Evolutionary conservation across 1,140 invertebrate genomes (phyloP).

Genomic region (Hermetia illucens): DNA sequence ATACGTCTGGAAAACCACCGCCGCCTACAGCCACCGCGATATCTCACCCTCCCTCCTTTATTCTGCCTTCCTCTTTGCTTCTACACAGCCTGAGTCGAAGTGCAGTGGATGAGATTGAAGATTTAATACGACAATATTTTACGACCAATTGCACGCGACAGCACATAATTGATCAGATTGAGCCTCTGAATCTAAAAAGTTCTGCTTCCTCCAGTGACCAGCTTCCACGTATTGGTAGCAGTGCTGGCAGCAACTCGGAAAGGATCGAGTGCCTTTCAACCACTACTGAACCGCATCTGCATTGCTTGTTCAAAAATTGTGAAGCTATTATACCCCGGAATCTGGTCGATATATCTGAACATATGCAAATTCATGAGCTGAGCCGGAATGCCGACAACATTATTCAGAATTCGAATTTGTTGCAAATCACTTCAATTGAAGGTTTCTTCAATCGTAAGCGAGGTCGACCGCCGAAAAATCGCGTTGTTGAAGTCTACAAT

Average conservation of each 20-base stretch:
- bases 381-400: constrained; percentile 4
- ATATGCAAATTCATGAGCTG: constrained; percentile 6
- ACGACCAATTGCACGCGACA: constrained; percentile 2
- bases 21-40: neutral
- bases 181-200: constrained; percentile 6
- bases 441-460: constrained; percentile 67
- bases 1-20: neutral
- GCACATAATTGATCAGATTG: neutral
- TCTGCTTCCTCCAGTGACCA: no score
- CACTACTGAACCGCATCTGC: constrained; percentile 4
- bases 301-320: constrained; percentile 6
- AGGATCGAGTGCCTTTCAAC: constrained; percentile 2
- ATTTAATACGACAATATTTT: constrained; percentile 5
- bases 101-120: constrained; percentile 2
- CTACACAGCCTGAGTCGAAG: neutral
- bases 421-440: constrained; percentile 28
- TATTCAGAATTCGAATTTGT: constrained; percentile 3
- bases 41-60: constrained; percentile 2
- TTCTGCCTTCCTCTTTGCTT: constrained; percentile 1
- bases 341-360: constrained; percentile 3
- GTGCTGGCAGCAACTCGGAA: neutral
- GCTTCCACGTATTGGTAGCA: neutral
- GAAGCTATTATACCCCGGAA: constrained; percentile 3
- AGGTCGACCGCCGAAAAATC: constrained; percentile 81
- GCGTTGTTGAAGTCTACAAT: constrained; percentile 78